Evolutionary conservation across 2,797 vertebrate genomes (phyloP).

Genomic region (Xerus rutilus): DNA sequence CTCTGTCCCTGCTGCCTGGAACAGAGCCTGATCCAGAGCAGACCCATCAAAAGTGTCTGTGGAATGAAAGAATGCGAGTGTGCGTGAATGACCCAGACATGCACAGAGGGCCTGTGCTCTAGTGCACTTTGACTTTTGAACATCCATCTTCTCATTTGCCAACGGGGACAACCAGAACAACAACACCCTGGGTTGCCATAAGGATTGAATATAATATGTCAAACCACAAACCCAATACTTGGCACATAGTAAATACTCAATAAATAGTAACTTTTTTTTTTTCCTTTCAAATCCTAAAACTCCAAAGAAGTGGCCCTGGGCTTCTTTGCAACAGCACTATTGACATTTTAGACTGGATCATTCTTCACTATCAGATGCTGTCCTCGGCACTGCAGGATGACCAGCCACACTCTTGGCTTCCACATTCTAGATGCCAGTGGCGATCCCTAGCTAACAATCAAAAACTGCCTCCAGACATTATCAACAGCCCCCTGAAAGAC

Average conservation of each 20-base stretch:
- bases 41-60: fast-evolving
- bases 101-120: not conserved
- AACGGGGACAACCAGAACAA: fast-evolving
- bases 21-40: not conserved
- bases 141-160: too few species aligned
- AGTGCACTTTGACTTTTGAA: not conserved
- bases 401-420: not conserved
- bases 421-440: not conserved
- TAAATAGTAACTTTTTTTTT: not conserved
- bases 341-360: not conserved
- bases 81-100: fast-evolving
- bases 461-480: not conserved
- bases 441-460: not conserved
- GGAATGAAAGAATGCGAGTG: fast-evolving
- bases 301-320: not conserved
- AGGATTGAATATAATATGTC: not conserved
- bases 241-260: not conserved
- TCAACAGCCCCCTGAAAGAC: not conserved
- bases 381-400: too few species aligned
- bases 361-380: not conserved
- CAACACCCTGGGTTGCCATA: fast-evolving
- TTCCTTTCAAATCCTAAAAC: not conserved
- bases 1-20: not conserved
- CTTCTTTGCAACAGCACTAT: not conserved
- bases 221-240: not conserved